Conservation (phyloP, 2,113 vertebrate genomes). For the Dascyllus trimaculatus region DNA sequence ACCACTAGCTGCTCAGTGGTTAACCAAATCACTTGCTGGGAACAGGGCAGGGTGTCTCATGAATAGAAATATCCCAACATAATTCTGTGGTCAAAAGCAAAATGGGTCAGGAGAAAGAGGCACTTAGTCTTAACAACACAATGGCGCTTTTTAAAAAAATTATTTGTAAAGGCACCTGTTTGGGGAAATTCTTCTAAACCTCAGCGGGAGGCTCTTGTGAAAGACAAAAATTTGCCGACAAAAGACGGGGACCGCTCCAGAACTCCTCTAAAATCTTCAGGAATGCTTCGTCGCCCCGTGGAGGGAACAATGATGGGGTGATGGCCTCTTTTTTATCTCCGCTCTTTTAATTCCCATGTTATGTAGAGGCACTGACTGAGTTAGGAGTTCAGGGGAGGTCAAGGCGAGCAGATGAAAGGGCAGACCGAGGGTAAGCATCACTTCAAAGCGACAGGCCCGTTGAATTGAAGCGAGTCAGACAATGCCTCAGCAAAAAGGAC, state of each 20-base stretch:
- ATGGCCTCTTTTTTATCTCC: slow-evolving; percentile 36
- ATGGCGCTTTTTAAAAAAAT: slow-evolving; percentile 13
- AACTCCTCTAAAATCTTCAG: slow-evolving; percentile 10
- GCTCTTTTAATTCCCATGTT: slow-evolving; percentile 37
- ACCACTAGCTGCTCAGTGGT: slow-evolving; percentile 51
- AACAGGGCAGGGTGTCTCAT: slow-evolving; percentile 9
- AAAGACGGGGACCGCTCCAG: background rate
- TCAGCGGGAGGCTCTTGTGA: slow-evolving; percentile 31
- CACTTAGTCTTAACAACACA: slow-evolving; percentile 23
- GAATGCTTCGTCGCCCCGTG: background rate
- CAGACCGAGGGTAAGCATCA: slow-evolving; percentile 34
- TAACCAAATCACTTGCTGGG: slow-evolving; percentile 49
- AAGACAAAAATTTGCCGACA: slow-evolving; percentile 4
- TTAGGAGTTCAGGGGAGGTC: slow-evolving; percentile 46
- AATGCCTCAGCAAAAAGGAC: slow-evolving; percentile 16
- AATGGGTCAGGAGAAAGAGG: slow-evolving; percentile 18
- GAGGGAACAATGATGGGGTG: slow-evolving; percentile 16
- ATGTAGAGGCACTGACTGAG: slow-evolving; percentile 34
- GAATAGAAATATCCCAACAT: slow-evolving; percentile 46
- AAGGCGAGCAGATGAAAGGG: slow-evolving; percentile 57
- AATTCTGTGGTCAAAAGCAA: slow-evolving; percentile 36
- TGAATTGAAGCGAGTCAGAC: slow-evolving; percentile 11
- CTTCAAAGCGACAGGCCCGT: slow-evolving; percentile 43
- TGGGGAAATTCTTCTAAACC: slow-evolving; percentile 31
- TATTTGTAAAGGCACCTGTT: slow-evolving; percentile 52